These are phyloP conservation scores for Notocelia uddmanniana DNA, from an alignment of 2,888 invertebrate species.

Conservation along the genomic window DNA sequence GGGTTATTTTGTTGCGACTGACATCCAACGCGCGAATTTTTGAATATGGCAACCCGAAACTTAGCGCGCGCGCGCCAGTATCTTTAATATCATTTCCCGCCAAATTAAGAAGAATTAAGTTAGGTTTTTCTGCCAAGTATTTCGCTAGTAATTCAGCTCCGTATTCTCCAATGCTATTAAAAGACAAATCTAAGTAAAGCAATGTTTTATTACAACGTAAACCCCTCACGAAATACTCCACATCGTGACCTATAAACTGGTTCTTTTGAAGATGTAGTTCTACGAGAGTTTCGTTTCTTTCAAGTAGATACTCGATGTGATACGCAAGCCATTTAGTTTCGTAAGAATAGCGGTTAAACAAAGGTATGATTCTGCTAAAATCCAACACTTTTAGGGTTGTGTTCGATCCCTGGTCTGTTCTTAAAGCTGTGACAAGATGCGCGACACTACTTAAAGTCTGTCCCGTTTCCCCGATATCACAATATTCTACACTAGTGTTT, in stretches of 20 bases:
- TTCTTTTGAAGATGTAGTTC: constrained; percentile 87
- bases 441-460: constrained; percentile 85
- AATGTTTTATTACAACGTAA: constrained; percentile 80
- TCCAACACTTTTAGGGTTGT: constrained; percentile 70
- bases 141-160: constrained; percentile 83
- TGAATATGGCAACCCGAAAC: constrained; percentile 84
- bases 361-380: constrained; percentile 70
- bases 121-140: constrained; percentile 82
- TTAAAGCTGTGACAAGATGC: constrained; percentile 79
- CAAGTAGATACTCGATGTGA: constrained; percentile 75
- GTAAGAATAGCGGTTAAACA: constrained; percentile 71
- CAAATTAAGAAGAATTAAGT: constrained; percentile 81
- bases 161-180: constrained; percentile 86
- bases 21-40: constrained; percentile 86
- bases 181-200: constrained; percentile 85
- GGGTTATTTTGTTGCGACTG: constrained; percentile 83
- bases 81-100: constrained; percentile 85
- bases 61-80: constrained; percentile 85
- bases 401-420: constrained; percentile 70
- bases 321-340: constrained; percentile 83
- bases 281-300: constrained; percentile 72
- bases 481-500: constrained; percentile 75
- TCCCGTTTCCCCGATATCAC: constrained; percentile 86
- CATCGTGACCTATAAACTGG: constrained; percentile 86
- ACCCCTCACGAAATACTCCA: constrained; percentile 84